Evolutionary conservation across 1,140 invertebrate genomes (phyloP).

Genomic region (Drosophila varians): DNA sequence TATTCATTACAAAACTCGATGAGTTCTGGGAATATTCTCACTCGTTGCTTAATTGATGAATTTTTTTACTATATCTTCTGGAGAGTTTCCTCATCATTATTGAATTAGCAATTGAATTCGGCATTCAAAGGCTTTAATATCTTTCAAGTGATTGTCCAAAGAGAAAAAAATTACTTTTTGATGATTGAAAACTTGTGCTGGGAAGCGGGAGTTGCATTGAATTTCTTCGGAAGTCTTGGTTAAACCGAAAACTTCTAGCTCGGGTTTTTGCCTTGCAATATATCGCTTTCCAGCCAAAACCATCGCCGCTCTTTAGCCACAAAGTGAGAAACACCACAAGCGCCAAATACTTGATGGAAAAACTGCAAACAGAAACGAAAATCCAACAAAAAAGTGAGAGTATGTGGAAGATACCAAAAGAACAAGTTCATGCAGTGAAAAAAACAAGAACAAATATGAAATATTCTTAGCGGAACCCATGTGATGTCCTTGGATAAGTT

Average conservation of each 20-base stretch:
- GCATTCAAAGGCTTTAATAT: neutral
- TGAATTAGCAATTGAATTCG: neutral
- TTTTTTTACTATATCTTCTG: neutral
- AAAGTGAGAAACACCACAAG: slow-evolving; percentile 71
- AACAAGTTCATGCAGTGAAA: slow-evolving; percentile 1
- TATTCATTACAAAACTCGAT: slow-evolving; percentile 5
- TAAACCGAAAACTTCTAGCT: slow-evolving; percentile 42
- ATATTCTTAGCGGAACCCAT: no score
- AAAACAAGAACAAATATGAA: no score
- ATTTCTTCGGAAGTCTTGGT: slow-evolving; percentile 35
- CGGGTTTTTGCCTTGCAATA: slow-evolving; percentile 33
- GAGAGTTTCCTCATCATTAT: neutral
- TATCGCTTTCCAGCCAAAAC: slow-evolving; percentile 8
- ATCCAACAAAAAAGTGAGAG: slow-evolving; percentile 2
- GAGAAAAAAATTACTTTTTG: neutral
- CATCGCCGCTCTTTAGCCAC: slow-evolving; percentile 31
- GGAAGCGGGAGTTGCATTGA: neutral
- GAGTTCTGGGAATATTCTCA: slow-evolving; percentile 16
- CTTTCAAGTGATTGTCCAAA: neutral
- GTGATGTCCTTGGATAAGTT: neutral
- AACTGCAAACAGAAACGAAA: slow-evolving; percentile 28
- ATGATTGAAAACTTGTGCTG: neutral
- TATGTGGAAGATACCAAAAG: slow-evolving; percentile 8
- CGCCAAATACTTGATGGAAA: slow-evolving; percentile 74
- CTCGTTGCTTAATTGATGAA: neutral